Percentiles rank a stretch among this genome's conserved stretches.
Evolutionary conservation across 2,888 invertebrate genomes (phyloP).

Genomic region (Panzeria rudis): DNA sequence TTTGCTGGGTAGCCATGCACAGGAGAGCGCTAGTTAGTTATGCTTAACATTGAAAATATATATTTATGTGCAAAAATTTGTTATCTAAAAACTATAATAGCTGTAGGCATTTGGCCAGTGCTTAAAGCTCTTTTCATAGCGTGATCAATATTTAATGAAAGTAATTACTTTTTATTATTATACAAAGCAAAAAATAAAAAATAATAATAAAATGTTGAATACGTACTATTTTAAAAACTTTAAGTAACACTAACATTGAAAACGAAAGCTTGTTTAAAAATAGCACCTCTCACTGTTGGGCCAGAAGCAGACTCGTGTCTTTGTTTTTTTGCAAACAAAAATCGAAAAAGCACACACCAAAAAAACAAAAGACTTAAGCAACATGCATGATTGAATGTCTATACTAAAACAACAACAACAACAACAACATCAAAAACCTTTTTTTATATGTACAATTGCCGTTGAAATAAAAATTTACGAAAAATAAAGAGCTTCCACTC

Average conservation of each 20-base stretch:
- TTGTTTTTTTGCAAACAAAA: slow-evolving; percentile 28
- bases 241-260: slow-evolving; percentile 65
- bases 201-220: slow-evolving; percentile 2
- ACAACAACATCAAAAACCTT: slow-evolving; percentile 17
- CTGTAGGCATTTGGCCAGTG: neutral
- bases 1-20: too few relatives aligned
- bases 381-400: slow-evolving; percentile 62
- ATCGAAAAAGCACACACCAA: neutral
- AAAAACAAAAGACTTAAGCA: slow-evolving; percentile 68
- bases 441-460: neutral
- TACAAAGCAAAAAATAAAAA: neutral
- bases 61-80: neutral
- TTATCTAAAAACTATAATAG: neutral
- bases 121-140: slow-evolving; percentile 26
- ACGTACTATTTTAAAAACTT: slow-evolving; percentile 12
- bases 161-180: slow-evolving; percentile 49
- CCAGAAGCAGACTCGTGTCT: slow-evolving; percentile 14
- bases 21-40: neutral
- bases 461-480: slow-evolving; percentile 8
- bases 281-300: slow-evolving; percentile 43
- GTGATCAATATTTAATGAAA: slow-evolving; percentile 67
- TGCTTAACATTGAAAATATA: neutral
- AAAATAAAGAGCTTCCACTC: slow-evolving; percentile 62
- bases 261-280: slow-evolving; percentile 66
- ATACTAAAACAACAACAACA: slow-evolving; percentile 21